These are phyloP conservation scores for Anoplopoma fimbria DNA, from an alignment of 2,113 vertebrate species.

Conservation along the genomic window DNA sequence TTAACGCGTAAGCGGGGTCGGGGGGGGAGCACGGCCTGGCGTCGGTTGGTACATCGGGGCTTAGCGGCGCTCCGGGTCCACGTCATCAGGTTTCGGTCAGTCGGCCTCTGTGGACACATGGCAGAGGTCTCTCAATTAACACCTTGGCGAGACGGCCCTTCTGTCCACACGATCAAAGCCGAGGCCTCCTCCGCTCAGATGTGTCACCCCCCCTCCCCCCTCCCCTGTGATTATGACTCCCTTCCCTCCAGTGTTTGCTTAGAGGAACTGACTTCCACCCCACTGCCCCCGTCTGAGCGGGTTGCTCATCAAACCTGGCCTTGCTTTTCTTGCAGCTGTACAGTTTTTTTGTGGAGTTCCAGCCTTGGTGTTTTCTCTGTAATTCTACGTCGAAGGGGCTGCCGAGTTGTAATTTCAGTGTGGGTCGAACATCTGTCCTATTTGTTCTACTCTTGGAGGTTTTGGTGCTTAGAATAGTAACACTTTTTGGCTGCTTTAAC, in stretches of 20 bases:
- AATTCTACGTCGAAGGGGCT: conserved; percentile 54
- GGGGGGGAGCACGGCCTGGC: conserved; percentile 32
- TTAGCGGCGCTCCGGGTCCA: conserved; percentile 38
- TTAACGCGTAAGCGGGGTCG: conserved; percentile 41
- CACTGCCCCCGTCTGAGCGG: conserved; percentile 52
- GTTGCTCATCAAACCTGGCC: conserved; percentile 58
- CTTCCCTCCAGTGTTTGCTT: conserved; percentile 71
- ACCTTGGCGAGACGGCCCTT: conserved; percentile 68
- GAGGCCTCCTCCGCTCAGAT: conserved; percentile 41
- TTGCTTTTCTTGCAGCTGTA: conserved; percentile 32
- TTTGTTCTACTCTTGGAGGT: conserved; percentile 42
- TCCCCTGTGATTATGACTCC: conserved; percentile 68
- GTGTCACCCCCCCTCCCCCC: conserved; percentile 35
- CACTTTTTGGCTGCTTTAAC: not conserved
- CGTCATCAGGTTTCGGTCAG: not conserved
- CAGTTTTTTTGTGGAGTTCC: conserved; percentile 20
- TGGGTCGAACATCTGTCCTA: conserved; percentile 47
- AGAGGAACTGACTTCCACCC: conserved; percentile 79
- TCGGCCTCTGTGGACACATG: conserved; percentile 62
- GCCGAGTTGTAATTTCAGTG: conserved; percentile 64
- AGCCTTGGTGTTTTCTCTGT: conserved; percentile 56
- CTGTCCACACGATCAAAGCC: conserved; percentile 78
- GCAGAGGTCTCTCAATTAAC: conserved; percentile 71
- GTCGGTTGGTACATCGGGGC: conserved; percentile 58
- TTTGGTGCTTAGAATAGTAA: conserved; percentile 41